Base-by-base conservation (phyloP, 2,797 vertebrate genomes). In the Hyperoplus lanceolatus region DNA sequence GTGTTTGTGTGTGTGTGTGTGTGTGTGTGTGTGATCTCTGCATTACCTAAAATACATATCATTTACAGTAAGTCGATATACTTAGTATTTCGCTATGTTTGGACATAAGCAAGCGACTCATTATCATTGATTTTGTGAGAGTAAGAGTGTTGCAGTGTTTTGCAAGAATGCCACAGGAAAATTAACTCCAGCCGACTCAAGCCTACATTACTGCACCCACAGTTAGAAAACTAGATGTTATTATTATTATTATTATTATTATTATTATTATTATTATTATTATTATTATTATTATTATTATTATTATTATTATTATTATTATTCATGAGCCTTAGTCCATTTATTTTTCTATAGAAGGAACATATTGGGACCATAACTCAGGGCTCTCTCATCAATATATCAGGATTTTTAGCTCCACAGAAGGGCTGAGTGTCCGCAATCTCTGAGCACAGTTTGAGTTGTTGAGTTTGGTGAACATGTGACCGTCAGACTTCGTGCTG, bases 381-480 rank as follows among this genome's bases (percentile, higher is more conserved):
- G 43, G 9, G 13, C 11, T 38, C 2, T 16, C 55, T 1, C 50
- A 14, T 59, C 16, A n/a, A 41, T 54, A 18, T 65, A 42, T 14
- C 53, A 57, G 13, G 8, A 60, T 8, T 29, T 67, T 12, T 42
- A 10, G 42, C 12, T 48, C 15, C 11, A 29, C 16, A 15, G 38
- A 57, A 16, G 14, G 46, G 53, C 36, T 58, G 51, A 39, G 55
- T 18, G 49, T 13, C 64, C 50, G 53, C 48, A 59, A 48, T 53
- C 16, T 80, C 54, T 56, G 48, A 62, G 16, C 49, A 61, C 69
- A 66, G 50, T 64, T 29, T 29, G 29, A 29, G 29, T 29, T 29
- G 29, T 29, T 29, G 73, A 68, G 57, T 64, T 48, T 41, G 71
- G 64, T 10, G 67, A 84, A 42, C 88, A 89, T 70, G 75, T 88